Evolutionary conservation across 2,797 vertebrate genomes (phyloP), one percentile per base, ranked within the genome.

Genomic region (Tarsius wallacei): DNA sequence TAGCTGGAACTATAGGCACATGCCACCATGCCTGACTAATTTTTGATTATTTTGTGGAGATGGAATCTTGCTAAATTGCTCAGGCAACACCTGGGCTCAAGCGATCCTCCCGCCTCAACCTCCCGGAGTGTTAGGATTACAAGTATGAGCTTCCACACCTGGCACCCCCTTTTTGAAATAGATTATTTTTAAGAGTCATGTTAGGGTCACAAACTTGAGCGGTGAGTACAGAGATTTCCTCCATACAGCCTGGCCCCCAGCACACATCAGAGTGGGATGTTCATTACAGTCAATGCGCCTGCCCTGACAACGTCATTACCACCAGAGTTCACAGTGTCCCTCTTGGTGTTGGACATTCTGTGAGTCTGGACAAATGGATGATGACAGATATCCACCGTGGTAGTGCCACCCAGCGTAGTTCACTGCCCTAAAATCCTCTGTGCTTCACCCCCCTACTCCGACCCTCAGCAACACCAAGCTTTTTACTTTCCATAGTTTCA

Each of bases 341-440:
- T 49, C 24, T 16, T 15, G 59, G 24, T 6, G 4, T 0, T 24
- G 26, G 5, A 9, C 21, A 2, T 21, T 28, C 55, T 14, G 0
- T 33, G 73, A 51, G 28, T 77, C 59, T 42, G 49, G 66, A 71
- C 26, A 63, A 26, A 64, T 8, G n/a, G 1, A 0, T n/a, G 13
- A 47, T 71, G 57, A 73, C 57, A 17, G 2, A 0, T 17, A 5
- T 3, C 36, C 17, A 4, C 10, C 13, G 7, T 5, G 26, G 7
- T 1, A 7, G 66, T 16, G 6, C 63, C 24, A 1, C 3, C 12
- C 7, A 5, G 82, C 55, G 51, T 17, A 33, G 16, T 26, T 42
- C n/a, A 14, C 33, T 42, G 7, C 42, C 81, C 68, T 53, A 2
- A 73, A 26, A 31, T 10, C 11, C 36, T 33, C 92, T 26, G 28